A percentile compares a stretch with the other conserved stretches of the same genome.
Evolutionary conservation across 2,113 vertebrate species (phyloP).

Genomic region (Electrona antarctica): DNA sequence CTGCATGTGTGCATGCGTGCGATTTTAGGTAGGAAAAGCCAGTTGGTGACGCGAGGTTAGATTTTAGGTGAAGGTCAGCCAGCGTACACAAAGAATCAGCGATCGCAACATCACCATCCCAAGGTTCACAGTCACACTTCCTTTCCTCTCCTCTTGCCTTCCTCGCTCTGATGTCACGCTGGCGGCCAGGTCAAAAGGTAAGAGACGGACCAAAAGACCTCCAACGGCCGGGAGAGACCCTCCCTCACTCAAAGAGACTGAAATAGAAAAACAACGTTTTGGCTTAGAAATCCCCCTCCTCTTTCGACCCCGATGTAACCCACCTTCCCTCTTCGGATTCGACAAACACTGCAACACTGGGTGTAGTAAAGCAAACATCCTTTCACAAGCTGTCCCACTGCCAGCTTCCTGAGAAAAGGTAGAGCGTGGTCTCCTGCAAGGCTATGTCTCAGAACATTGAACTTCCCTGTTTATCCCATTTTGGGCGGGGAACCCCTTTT

Average conservation of each 20-base stretch:
- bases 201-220: conserved; percentile 57
- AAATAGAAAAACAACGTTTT: conserved; percentile 77
- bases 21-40: no score
- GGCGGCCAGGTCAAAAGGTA: conserved; percentile 63
- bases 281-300: conserved; percentile 30
- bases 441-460: conserved; percentile 64
- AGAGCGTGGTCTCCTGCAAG: conserved; percentile 20
- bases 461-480: conserved; percentile 79
- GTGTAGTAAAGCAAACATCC: conserved; percentile 86
- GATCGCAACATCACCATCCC: conserved; percentile 24
- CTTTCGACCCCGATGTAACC: conserved; percentile 50
- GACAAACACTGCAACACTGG: conserved; percentile 76
- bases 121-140: conserved; percentile 49
- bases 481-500: no score
- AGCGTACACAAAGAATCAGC: not conserved
- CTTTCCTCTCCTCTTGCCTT: conserved; percentile 54
- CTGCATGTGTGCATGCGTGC: no score
- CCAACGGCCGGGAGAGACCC: conserved; percentile 27
- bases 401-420: conserved; percentile 81
- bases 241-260: conserved; percentile 65
- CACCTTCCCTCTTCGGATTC: conserved; percentile 55
- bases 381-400: conserved; percentile 73
- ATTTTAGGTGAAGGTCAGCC: not conserved
- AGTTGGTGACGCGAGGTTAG: not conserved
- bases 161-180: conserved; percentile 44